A percentile compares a stretch with the other conserved stretches of the same genome.
phyloP scores from a whole-genome alignment of 2,113 vertebrate species.

The Hyla sarda region DNA sequence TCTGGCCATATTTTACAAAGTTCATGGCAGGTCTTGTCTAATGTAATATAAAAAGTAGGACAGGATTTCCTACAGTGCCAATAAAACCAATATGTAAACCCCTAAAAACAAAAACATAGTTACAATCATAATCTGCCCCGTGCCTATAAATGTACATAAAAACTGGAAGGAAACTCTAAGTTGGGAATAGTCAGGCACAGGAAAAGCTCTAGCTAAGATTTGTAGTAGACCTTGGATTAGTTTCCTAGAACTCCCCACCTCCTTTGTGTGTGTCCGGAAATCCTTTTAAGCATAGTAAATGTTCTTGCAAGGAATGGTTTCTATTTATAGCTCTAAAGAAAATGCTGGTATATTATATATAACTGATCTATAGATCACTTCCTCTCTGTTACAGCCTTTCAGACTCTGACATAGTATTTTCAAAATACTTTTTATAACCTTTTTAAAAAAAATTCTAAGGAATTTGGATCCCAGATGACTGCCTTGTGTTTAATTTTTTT shows the following conservation, averaged over 20 bases:
- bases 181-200: slow-evolving; percentile 52
- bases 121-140: background rate
- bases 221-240: slow-evolving; percentile 43
- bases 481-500: background rate
- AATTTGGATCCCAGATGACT: too few relatives aligned
- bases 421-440: background rate
- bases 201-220: slow-evolving; percentile 35
- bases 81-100: background rate
- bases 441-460: background rate
- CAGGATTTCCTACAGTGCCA: slow-evolving; percentile 49
- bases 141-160: slow-evolving; percentile 49
- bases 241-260: slow-evolving; percentile 55
- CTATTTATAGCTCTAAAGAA: slow-evolving; percentile 26
- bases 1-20: background rate
- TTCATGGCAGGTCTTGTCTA: background rate
- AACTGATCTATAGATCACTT: slow-evolving; percentile 26
- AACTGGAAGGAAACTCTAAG: slow-evolving; percentile 50
- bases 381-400: background rate
- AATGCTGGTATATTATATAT: background rate
- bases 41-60: background rate
- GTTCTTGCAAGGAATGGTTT: slow-evolving; percentile 29
- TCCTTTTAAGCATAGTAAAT: slow-evolving; percentile 54
- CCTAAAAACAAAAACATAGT: background rate
- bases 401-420: background rate
- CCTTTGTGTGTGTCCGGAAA: slow-evolving; percentile 54